Conservation (phyloP, 2,113 vertebrate genomes). For the Tychaedon coryphoeus region DNA sequence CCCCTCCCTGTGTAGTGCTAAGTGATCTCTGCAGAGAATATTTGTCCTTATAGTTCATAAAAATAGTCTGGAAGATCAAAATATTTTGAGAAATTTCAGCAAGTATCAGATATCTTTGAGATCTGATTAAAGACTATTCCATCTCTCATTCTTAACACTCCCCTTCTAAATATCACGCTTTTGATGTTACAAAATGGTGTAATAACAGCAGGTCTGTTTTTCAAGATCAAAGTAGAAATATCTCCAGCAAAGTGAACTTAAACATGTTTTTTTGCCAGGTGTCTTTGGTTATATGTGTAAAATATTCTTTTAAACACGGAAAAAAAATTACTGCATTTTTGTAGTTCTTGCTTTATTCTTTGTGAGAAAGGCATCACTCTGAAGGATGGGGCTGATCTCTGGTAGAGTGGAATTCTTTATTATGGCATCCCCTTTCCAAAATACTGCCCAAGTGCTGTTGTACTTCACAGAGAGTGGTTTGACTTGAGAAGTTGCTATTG, state of each 20-base stretch:
- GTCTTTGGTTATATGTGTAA: neutral
- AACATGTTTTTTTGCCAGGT: neutral
- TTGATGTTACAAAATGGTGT: neutral
- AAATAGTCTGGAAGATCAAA: slow-evolving; percentile 40
- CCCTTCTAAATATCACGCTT: slow-evolving; percentile 14
- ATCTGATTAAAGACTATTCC: neutral
- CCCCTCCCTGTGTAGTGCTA: neutral
- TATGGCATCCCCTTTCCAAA: neutral
- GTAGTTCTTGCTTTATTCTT: neutral
- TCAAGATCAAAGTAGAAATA: neutral
- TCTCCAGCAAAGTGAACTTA: neutral
- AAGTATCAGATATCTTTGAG: slow-evolving; percentile 26
- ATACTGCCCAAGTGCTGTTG: neutral
- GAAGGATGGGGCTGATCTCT: neutral
- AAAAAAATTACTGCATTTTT: neutral
- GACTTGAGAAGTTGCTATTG: neutral
- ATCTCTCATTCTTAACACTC: neutral
- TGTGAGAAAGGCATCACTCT: neutral
- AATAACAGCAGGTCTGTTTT: slow-evolving; percentile 1
- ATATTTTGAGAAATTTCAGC: slow-evolving; percentile 43
- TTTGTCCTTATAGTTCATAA: slow-evolving; percentile 25
- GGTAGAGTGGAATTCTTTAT: neutral
- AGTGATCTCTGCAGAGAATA: slow-evolving; percentile 9
- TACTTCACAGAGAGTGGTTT: neutral
- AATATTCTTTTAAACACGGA: neutral